These are phyloP conservation scores for Megalonaias nervosa DNA, from an alignment of 1,140 invertebrate species.

Conservation along the genomic window DNA sequence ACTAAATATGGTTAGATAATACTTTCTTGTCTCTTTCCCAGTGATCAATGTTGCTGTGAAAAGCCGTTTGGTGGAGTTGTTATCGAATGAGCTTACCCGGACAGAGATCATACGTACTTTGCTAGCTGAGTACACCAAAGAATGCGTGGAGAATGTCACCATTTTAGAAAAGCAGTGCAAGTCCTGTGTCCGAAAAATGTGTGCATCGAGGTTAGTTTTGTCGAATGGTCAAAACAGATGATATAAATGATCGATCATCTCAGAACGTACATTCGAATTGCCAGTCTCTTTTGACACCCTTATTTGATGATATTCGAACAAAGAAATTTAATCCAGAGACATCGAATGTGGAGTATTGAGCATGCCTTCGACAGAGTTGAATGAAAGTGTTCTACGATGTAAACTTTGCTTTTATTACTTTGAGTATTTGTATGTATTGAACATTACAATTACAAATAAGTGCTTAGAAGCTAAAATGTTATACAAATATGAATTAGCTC, in stretches of 20 bases:
- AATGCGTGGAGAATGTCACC: conserved; percentile 31
- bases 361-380: neutral
- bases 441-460: too few relatives aligned
- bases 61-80: conserved; percentile 26
- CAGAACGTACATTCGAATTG: neutral
- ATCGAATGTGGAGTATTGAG: neutral
- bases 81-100: conserved; percentile 27
- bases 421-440: too few relatives aligned
- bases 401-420: too few relatives aligned
- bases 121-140: conserved; percentile 26
- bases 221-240: neutral
- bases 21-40: neutral
- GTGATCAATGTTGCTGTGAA: conserved; percentile 32
- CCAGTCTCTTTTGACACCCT: neutral
- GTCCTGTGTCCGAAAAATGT: conserved; percentile 30
- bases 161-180: conserved; percentile 23
- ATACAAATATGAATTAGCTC: too few relatives aligned
- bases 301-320: neutral
- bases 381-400: neutral
- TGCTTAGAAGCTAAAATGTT: too few relatives aligned
- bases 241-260: neutral
- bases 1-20: too few relatives aligned
- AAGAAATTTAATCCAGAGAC: neutral
- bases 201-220: conserved; percentile 21
- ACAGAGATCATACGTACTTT: conserved; percentile 32